phyloP scores from a whole-genome alignment of 1,140 invertebrate genomes.

The Papilio machaon region DNA sequence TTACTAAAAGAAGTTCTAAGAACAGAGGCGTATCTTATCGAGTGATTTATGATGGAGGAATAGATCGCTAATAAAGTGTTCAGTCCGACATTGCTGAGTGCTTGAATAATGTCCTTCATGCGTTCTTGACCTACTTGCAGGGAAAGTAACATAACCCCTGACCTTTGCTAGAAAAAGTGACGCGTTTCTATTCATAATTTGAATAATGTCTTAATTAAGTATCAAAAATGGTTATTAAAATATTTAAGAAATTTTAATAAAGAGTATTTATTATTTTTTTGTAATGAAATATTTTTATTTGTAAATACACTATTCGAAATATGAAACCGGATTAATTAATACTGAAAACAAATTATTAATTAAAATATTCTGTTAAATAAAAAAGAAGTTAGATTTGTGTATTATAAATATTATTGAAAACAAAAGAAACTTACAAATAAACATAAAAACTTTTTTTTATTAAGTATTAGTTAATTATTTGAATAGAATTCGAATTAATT shows the following conservation, averaged over 20 bases:
- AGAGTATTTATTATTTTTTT: neutral
- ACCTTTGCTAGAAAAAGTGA: conserved; percentile 4
- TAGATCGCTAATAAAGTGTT: conserved; percentile 65
- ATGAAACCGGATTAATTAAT: neutral
- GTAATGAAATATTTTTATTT: neutral
- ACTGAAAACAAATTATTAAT: neutral
- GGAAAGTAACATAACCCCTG: conserved; percentile 51
- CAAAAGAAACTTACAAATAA: no score
- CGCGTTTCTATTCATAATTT: conserved; percentile 11
- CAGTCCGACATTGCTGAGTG: conserved; percentile 46
- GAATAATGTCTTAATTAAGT: neutral
- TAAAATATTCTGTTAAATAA: neutral
- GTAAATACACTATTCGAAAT: neutral
- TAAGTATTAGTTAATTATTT: no score
- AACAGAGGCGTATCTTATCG: conserved; percentile 27
- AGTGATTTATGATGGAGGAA: conserved; percentile 58
- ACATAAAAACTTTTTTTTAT: no score
- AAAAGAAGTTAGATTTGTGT: no score
- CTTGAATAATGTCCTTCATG: conserved; percentile 59
- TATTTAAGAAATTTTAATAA: neutral
- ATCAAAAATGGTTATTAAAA: neutral
- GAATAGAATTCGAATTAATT: no score
- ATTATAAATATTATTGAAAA: no score
- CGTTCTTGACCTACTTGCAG: conserved; percentile 70
- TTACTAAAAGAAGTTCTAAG: conserved; percentile 8